Evolutionary conservation across 2,888 invertebrate species (phyloP).

Genomic region (Pseudococcus viburni): DNA sequence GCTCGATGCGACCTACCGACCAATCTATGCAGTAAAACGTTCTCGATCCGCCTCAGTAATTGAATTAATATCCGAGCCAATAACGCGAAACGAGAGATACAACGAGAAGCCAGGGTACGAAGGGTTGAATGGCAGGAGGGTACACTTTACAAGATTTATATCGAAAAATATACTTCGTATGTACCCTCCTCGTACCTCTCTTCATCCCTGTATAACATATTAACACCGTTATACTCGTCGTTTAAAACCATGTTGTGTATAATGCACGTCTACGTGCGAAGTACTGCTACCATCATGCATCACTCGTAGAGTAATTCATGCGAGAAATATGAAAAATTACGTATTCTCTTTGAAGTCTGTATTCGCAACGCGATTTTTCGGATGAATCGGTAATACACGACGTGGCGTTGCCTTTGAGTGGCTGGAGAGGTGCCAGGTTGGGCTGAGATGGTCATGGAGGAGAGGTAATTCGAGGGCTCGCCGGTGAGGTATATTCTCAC

Average conservation of each 20-base stretch:
- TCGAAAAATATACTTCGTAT: background rate
- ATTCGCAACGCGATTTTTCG: background rate
- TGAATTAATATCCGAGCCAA: constrained; percentile 1
- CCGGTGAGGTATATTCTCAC: background rate
- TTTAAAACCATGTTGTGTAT: background rate
- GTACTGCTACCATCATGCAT: background rate
- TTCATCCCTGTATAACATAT: background rate
- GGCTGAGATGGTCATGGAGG: too few species aligned
- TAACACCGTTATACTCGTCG: constrained; percentile 17
- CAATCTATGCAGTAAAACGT: background rate
- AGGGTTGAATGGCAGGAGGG: background rate
- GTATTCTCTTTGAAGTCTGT: constrained; percentile 4
- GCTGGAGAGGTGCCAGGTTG: too few species aligned
- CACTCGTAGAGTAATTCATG: background rate
- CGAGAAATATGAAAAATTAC: constrained; percentile 31
- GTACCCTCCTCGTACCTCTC: background rate
- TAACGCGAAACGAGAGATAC: background rate
- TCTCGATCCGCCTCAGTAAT: background rate
- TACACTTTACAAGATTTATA: background rate
- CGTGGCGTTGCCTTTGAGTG: background rate
- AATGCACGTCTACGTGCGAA: background rate
- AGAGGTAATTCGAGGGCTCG: too few species aligned
- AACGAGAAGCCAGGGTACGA: background rate
- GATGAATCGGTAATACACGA: background rate
- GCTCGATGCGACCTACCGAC: too few species aligned